phyloP scores from a whole-genome alignment of 2,797 vertebrate genomes.

The Lophius americanus region DNA sequence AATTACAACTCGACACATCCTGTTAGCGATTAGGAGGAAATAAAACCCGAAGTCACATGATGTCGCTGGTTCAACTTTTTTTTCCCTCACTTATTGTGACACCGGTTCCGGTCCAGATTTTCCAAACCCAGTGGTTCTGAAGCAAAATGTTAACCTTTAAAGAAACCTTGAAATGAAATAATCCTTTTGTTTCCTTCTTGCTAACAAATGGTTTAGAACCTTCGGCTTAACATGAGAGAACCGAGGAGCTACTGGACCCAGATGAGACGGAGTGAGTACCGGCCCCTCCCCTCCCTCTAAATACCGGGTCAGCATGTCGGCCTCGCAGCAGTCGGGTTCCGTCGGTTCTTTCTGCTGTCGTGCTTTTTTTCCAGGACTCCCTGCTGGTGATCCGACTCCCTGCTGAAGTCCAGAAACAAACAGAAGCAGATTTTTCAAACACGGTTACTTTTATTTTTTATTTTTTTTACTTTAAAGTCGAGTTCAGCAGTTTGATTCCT shows the following conservation, averaged over 20 bases:
- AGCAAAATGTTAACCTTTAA: not conserved
- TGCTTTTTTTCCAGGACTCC: no score
- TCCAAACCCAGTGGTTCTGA: not conserved
- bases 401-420: not conserved
- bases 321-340: no score
- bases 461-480: conserved; percentile 37
- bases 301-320: no score
- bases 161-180: not conserved
- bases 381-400: no score
- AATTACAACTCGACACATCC: conserved; percentile 29
- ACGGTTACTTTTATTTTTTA: conserved; percentile 51
- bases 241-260: no score
- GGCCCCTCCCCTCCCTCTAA: no score
- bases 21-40: conserved; percentile 47
- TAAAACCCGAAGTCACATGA: conserved; percentile 33
- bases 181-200: not conserved
- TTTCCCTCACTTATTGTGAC: conserved; percentile 15
- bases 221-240: no score
- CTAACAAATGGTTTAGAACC: not conserved
- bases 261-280: no score
- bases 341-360: no score
- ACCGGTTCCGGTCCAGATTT: not conserved
- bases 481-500: conserved; percentile 32
- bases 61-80: conserved; percentile 8
- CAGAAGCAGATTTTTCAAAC: not conserved